These are phyloP conservation scores for Eurosta solidaginis DNA, from an alignment of 1,140 invertebrate genomes.

Conservation along the genomic window DNA sequence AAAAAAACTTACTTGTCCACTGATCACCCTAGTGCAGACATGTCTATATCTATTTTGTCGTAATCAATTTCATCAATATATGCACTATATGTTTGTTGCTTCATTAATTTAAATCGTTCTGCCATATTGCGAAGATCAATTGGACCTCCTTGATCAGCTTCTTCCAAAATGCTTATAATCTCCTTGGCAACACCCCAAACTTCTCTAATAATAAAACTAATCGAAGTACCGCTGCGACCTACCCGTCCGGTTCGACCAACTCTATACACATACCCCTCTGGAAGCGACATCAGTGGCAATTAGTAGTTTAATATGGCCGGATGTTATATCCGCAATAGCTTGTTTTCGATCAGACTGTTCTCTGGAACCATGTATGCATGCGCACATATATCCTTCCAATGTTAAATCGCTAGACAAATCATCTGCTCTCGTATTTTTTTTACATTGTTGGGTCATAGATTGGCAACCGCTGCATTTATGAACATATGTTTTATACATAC, in stretches of 20 bases:
- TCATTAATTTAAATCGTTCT: conserved; percentile 68
- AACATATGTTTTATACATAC: too few species aligned
- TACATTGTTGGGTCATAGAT: too few species aligned
- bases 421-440: too few species aligned
- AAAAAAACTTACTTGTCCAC: too few species aligned
- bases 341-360: conserved; percentile 79
- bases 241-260: conserved; percentile 89
- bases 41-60: too few species aligned
- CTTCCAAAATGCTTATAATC: conserved; percentile 81
- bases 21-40: too few species aligned
- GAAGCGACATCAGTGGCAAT: conserved; percentile 95
- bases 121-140: conserved; percentile 74
- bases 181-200: conserved; percentile 81
- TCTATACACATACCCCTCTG: conserved; percentile 87
- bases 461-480: too few species aligned
- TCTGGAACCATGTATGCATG: too few species aligned
- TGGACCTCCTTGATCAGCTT: conserved; percentile 76
- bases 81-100: too few species aligned
- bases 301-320: conserved; percentile 76
- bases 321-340: conserved; percentile 80
- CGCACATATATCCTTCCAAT: too few species aligned
- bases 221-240: conserved; percentile 79
- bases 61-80: too few species aligned
- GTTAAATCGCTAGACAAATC: too few species aligned
- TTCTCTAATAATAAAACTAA: conserved; percentile 77